Evolutionary conservation across 2,888 invertebrate genomes (phyloP).

Genomic region (Odontocolon sp.): DNA sequence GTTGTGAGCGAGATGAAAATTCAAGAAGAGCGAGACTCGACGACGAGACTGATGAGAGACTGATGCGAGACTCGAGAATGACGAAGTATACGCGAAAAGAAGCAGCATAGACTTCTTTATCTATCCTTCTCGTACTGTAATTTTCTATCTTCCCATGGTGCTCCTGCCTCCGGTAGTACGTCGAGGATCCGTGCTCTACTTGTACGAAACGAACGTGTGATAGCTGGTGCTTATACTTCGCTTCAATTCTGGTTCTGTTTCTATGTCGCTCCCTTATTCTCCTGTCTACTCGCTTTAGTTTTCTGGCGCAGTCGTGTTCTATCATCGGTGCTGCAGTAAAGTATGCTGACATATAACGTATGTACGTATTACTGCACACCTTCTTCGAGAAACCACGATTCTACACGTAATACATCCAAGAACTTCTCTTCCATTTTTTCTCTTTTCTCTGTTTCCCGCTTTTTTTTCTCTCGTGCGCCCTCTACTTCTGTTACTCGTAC

Average conservation of each 20-base stretch:
- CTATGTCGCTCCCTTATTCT: conserved; percentile 11
- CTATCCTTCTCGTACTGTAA: conserved; percentile 23
- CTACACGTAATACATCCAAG: conserved; percentile 31
- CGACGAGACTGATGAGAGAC: not conserved
- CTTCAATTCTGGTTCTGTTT: conserved; percentile 11
- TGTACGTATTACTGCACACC: conserved; percentile 10
- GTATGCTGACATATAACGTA: not conserved
- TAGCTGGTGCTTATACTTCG: conserved; percentile 13
- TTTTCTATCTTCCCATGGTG: conserved; percentile 30
- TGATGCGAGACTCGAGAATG: not conserved
- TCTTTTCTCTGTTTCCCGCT: not conserved
- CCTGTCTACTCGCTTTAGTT: conserved; percentile 27
- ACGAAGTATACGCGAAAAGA: not conserved
- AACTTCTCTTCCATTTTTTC: conserved; percentile 42
- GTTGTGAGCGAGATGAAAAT: not conserved
- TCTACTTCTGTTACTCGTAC: conserved; percentile 20
- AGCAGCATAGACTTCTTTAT: not conserved
- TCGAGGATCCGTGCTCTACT: conserved; percentile 3
- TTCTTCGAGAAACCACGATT: conserved; percentile 2
- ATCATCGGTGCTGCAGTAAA: not conserved
- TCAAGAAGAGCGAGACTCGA: not conserved
- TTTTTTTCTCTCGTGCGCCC: not conserved
- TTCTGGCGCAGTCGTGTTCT: conserved; percentile 10
- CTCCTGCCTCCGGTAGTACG: conserved; percentile 1
- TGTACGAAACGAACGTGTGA: conserved; percentile 35